Evolutionary conservation across 2,797 vertebrate species (phyloP), one percentile per base, ranked within the genome.

Genomic region (Cryptoblepharus egeriae): DNA sequence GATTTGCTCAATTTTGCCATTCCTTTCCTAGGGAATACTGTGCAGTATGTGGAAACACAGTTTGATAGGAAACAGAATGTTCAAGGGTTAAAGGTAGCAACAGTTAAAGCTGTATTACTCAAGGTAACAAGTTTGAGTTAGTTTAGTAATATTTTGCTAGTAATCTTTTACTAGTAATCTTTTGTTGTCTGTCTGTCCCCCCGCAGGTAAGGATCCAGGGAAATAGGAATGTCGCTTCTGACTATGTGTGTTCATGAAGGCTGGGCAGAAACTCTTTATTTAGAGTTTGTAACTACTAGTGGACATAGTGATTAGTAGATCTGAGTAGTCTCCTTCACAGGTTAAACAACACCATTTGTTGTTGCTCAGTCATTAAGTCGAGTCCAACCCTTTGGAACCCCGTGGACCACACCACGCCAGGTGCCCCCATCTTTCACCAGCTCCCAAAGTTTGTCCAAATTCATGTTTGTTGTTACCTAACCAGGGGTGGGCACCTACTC

Each of bases 161-260:
- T n/a, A n/a, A n/a, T n/a, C n/a, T n/a, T n/a, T n/a, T n/a, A n/a
- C n/a, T n/a, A n/a, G n/a, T n/a, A n/a, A n/a, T 11, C 4, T 16
- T 9, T 77, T 61, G n/a, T n/a, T 82, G 52, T 49, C 16, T 35
- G n/a, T n/a, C n/a, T 85, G 80, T 63, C 63, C 82, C 4, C 32
- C 79, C 35, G 37, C 13, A 1, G 26, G 60, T 20, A 65, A 57
- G 49, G 11, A 12, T 18, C 32, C 16, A n/a, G 58, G 49, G 13
- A 70, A 39, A 60, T 60, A 42, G 2, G 20, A 28, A 45, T 63
- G 35, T 24, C 7, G 37, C 11, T n/a, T 45, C 64, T 24, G 28
- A 1, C 3, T 37, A 1, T 57, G 24, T 57, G 52, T 68, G 45
- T 30, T 15, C 24, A 24, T 79, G 55, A 39, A 57, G 18, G 4